These are phyloP conservation scores for Synanthedon formicaeformis DNA, from an alignment of 2,888 invertebrate species.

Conservation along the genomic window DNA sequence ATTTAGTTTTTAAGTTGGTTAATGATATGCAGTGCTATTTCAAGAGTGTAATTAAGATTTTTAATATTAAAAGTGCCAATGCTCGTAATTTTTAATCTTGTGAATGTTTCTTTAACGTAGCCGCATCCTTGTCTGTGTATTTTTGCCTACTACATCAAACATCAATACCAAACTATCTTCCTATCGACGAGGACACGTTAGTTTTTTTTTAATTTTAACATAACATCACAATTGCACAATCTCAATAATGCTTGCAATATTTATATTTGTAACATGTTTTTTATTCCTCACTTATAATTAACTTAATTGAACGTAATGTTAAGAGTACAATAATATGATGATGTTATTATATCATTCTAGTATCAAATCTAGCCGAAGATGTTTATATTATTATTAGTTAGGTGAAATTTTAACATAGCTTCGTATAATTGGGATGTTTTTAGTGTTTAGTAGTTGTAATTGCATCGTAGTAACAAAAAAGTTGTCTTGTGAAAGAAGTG, in stretches of 20 bases:
- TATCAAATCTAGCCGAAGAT: constrained; percentile 73
- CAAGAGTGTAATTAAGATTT: constrained; percentile 66
- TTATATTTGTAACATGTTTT: constrained; percentile 44
- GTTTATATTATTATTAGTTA: constrained; percentile 70
- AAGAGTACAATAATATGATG: constrained; percentile 71
- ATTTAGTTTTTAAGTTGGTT: constrained; percentile 73
- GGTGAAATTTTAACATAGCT: constrained; percentile 70
- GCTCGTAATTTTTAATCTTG: constrained; percentile 68
- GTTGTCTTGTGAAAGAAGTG: constrained; percentile 52
- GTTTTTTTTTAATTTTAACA: constrained; percentile 40
- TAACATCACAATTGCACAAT: constrained; percentile 64
- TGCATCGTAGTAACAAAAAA: constrained; percentile 55
- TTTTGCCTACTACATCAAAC: constrained; percentile 27
- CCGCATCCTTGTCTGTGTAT: constrained; percentile 21
- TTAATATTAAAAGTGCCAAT: constrained; percentile 72
- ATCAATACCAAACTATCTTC: constrained; percentile 43
- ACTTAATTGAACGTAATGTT: constrained; percentile 60
- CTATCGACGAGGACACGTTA: constrained; percentile 29
- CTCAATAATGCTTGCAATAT: constrained; percentile 71
- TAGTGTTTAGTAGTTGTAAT: constrained; percentile 63
- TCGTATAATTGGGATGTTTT: constrained; percentile 70
- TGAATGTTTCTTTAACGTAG: constrained; percentile 65
- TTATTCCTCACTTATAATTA: constrained; percentile 59
- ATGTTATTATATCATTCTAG: constrained; percentile 71
- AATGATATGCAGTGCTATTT: constrained; percentile 70